These are phyloP conservation scores for Calyptommatus sinebrachiatus DNA, from an alignment of 2,113 vertebrate genomes.

Conservation along the genomic window DNA sequence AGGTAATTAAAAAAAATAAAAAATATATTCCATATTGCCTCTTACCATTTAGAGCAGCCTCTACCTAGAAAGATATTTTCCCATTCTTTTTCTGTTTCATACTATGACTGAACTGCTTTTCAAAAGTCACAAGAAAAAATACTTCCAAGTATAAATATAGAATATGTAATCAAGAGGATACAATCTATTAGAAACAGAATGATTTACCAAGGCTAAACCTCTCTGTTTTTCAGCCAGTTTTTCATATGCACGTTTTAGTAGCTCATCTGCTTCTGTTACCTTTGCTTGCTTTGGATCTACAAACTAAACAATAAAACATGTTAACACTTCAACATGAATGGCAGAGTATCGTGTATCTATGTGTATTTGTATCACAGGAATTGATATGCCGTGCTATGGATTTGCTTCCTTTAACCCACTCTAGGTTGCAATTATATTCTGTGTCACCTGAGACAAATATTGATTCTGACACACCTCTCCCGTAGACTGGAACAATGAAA, in stretches of 20 bases:
- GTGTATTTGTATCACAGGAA: too few species aligned
- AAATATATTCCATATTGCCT: too few species aligned
- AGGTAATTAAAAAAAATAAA: too few species aligned
- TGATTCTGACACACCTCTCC: too few species aligned
- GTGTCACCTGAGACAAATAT: too few species aligned
- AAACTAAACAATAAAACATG: slow-evolving; percentile 49
- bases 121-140: neutral
- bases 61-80: neutral
- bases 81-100: neutral
- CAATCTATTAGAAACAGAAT: neutral
- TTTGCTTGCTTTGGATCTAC: slow-evolving; percentile 63
- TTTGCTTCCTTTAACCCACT: too few species aligned
- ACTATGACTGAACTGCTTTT: neutral
- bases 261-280: slow-evolving; percentile 64
- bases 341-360: neutral
- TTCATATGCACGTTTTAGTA: slow-evolving; percentile 54
- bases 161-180: too few species aligned
- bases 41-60: too few species aligned
- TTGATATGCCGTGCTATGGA: too few species aligned
- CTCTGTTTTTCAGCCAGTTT: slow-evolving; percentile 65
- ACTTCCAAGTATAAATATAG: neutral
- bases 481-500: too few species aligned
- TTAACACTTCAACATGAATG: neutral
- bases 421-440: too few species aligned
- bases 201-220: slow-evolving; percentile 65